These are phyloP conservation scores for Phaedon cochleariae DNA, from an alignment of 2,888 invertebrate genomes.

Conservation along the genomic window DNA sequence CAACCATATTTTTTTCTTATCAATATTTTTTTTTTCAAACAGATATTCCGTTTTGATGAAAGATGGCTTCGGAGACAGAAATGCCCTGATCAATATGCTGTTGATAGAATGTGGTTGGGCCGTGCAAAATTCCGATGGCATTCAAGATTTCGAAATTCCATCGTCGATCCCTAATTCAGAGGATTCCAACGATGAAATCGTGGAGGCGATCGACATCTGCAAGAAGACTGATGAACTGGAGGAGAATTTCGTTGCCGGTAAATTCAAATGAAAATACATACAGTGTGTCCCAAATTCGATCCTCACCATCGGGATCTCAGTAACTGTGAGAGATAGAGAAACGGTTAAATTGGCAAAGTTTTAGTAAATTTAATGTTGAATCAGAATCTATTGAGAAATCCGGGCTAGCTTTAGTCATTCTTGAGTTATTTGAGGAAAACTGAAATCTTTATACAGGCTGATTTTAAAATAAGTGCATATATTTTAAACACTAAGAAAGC, in stretches of 20 bases:
- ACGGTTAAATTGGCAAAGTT: no score
- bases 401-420: no score
- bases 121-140: slow-evolving; percentile 40
- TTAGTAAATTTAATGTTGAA: no score
- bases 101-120: slow-evolving; percentile 66
- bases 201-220: slow-evolving; percentile 22
- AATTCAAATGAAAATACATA: background rate
- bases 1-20: no score
- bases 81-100: slow-evolving; percentile 63
- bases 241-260: slow-evolving; percentile 6
- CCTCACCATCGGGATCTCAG: no score
- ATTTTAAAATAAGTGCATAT: no score
- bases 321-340: no score
- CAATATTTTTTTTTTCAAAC: background rate
- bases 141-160: slow-evolving; percentile 45
- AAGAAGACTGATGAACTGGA: slow-evolving; percentile 24
- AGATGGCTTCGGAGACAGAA: slow-evolving; percentile 61
- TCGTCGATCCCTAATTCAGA: slow-evolving; percentile 1
- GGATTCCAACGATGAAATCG: slow-evolving; percentile 31
- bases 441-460: no score
- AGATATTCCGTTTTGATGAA: slow-evolving; percentile 65
- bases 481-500: no score
- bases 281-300: no score
- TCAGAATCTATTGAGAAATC: no score
- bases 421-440: no score